Base-by-base conservation (phyloP, 2,797 vertebrate genomes). In the Tachyglossus aculeatus region DNA sequence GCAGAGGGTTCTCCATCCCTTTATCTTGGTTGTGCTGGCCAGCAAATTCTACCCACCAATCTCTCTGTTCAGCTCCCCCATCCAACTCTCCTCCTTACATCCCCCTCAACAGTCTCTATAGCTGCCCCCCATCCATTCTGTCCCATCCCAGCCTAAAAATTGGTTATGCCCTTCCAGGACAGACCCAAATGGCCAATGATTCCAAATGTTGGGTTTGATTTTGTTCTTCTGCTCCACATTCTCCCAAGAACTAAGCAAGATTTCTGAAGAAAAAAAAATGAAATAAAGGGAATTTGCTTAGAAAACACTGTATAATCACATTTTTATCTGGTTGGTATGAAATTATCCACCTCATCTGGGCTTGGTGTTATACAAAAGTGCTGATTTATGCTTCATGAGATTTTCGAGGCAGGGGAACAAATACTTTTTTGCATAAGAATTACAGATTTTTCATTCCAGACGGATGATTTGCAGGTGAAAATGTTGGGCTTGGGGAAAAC, bases 191-290 rank as follows among this genome's bases (percentile, higher is more conserved):
- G n/a, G n/a, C n/a, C n/a, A n/a, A n/a, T n/a, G n/a, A n/a, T n/a
- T n/a, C n/a, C n/a, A n/a, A n/a, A n/a, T n/a, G 19, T 7, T 18
- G 54, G 18, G 40, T 1, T 27, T 2, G 7, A 5, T 3, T 36
- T 53, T 11, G 18, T 18, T 8, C 36, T 58, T 52, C 13, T 1
- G 3, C 14, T 15, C 15, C 12, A 1, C 21, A 5, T 10, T 25
- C 32, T 10, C 0, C 9, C 10, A 4, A 0, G 6, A 12, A 22
- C 38, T 39, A 9, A 41, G 36, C 0, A 1, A 13, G 33, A 29
- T 9, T n/a, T 12, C 44, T 10, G 14, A 15, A 15, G 19, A 32
- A 9, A 21, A 9, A 21, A 36, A 36, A 29, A 3, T 3, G 12
- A 9, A 36, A 6, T 3, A 16, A 40, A 29, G 29, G 7, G 7